Evolutionary conservation across 2,113 vertebrate genomes (phyloP), one percentile per base, ranked within the genome.

Genomic region (Synodontis membranacea): DNA sequence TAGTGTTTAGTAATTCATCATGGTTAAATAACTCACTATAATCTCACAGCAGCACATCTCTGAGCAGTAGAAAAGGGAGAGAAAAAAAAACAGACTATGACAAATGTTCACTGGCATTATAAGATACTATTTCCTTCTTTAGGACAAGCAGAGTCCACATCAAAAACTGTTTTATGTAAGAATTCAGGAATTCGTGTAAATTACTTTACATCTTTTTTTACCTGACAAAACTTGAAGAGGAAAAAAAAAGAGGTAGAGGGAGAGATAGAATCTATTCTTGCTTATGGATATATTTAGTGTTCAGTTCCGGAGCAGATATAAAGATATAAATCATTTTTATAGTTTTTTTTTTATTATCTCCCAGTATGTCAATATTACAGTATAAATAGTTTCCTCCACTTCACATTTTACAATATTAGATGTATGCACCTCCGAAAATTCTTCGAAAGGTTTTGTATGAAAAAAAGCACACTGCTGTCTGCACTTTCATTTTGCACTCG

Each of bases 81-180:
- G n/a, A n/a, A n/a, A 39, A 34, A 17, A 93, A 6, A 88, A 48
- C 93, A 94, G 56, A 93, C 94, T n/a, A 56, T 21, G 28, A 52
- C 17, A 5, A 56, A 56, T 25, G 9, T 79, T 79, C 8, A 54
- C 10, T 52, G 25, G 12, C 52, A 25, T 79, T 34, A 56, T 37
- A 80, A 23, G 19, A 54, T 4, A n/a, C 17, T 31, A 25, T 54
- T 78, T 50, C 52, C 25, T 76, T 76, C 37, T n/a, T 19, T 34
- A 79, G 44, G 28, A 50, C 15, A 17, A 8, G 10, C 0, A 64
- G 3, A 3, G 11, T 42, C 21, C n/a, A 46, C 25, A 2, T 46
- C 28, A 75, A n/a, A 3, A n/a, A 3, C 46, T 78, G 28, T 31
- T 76, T 48, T 48, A 5, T n/a, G 72, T n/a, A 50, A 48, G 44